Evolutionary conservation across 1,140 invertebrate genomes (phyloP).

Genomic region (Philopotamus ludificatus): DNA sequence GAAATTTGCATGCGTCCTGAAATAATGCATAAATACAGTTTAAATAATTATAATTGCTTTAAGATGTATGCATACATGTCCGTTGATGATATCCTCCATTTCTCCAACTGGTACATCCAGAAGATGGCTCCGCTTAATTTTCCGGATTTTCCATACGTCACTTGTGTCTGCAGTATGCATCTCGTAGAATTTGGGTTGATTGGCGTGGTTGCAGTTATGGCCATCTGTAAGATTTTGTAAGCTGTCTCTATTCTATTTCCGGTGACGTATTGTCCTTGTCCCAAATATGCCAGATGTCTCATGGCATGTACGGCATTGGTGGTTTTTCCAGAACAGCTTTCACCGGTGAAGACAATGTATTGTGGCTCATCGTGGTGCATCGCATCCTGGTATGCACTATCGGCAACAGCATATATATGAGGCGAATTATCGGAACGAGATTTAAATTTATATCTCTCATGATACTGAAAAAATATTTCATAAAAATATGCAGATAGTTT

Average conservation of each 20-base stretch:
- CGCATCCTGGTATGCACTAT: conserved; percentile 82
- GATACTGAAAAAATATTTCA: conserved; percentile 59
- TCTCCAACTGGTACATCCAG: conserved; percentile 84
- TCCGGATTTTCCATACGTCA: conserved; percentile 81
- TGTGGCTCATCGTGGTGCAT: conserved; percentile 80
- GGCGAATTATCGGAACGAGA: conserved; percentile 86
- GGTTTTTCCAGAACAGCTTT: conserved; percentile 83
- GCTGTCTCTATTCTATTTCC: conserved; percentile 70
- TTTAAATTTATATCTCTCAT: conserved; percentile 79
- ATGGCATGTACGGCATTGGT: conserved; percentile 72
- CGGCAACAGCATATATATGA: conserved; percentile 86
- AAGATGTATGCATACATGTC: conserved; percentile 63
- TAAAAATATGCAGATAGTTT: not conserved
- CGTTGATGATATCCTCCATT: conserved; percentile 78
- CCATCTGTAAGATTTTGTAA: conserved; percentile 73
- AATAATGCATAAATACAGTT: conserved; percentile 9
- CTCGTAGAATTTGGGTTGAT: conserved; percentile 85
- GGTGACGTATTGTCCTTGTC: conserved; percentile 61
- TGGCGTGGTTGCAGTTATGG: conserved; percentile 81
- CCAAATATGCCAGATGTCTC: conserved; percentile 73
- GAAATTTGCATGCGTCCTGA: conserved; percentile 81
- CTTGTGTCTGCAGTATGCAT: conserved; percentile 78
- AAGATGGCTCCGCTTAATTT: conserved; percentile 85
- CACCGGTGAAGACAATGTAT: conserved; percentile 78
- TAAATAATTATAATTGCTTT: not conserved